These are phyloP conservation scores for Taenaris catops DNA, from an alignment of 2,888 invertebrate species.

Conservation along the genomic window DNA sequence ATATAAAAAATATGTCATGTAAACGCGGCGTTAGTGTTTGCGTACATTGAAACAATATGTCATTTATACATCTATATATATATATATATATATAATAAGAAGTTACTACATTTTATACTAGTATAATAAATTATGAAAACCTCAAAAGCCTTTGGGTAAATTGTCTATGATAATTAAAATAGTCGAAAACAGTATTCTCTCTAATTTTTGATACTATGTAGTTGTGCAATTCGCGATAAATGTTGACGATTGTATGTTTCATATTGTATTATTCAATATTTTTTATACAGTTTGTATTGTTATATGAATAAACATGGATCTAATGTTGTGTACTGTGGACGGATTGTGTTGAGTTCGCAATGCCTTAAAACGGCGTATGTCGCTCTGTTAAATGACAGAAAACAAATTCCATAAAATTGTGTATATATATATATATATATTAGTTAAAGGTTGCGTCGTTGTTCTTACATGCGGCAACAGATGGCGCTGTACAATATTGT, in stretches of 20 bases:
- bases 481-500: not conserved
- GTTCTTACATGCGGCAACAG: conserved; percentile 4
- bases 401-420: too few relatives aligned
- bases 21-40: conserved; percentile 1
- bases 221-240: not conserved
- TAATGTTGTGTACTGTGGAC: not conserved
- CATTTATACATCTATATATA: not conserved
- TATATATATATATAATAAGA: not conserved
- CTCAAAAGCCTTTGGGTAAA: conserved; percentile 7
- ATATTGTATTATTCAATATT: conserved; percentile 21
- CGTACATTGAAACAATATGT: not conserved
- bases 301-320: not conserved
- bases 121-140: not conserved
- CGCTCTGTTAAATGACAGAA: too few relatives aligned
- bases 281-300: conserved; percentile 14
- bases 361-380: too few relatives aligned
- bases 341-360: too few relatives aligned
- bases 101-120: conserved; percentile 3
- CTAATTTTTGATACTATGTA: conserved; percentile 18
- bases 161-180: not conserved
- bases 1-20: too few relatives aligned
- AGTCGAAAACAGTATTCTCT: conserved; percentile 3
- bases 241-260: conserved; percentile 1
- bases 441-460: conserved; percentile 7
- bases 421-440: too few relatives aligned